These are phyloP conservation scores for Arctocebus calabarensis DNA, from an alignment of 2,797 vertebrate species.

Conservation along the genomic window DNA sequence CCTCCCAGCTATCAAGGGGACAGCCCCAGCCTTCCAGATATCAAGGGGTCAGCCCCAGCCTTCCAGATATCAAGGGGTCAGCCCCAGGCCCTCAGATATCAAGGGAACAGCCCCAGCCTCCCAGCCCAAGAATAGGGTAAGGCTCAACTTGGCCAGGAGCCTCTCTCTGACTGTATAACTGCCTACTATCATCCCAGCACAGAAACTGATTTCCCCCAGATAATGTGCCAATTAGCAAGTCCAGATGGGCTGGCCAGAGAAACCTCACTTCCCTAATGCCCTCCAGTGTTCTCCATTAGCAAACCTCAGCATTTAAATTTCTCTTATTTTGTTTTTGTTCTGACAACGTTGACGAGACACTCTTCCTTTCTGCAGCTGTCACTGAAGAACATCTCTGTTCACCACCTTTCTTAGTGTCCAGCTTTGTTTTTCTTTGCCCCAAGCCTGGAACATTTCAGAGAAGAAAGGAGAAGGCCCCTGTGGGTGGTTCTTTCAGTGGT, in stretches of 20 bases:
- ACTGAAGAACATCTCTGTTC: not conserved
- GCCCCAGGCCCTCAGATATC: too few species aligned
- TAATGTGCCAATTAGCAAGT: not conserved
- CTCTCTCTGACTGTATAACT: not conserved
- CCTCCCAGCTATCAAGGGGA: too few species aligned
- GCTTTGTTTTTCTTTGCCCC: not conserved
- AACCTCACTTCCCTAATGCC: fast-evolving
- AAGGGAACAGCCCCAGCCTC: too few species aligned
- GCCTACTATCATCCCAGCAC: too few species aligned
- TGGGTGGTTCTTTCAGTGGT: not conserved
- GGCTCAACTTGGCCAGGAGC: not conserved
- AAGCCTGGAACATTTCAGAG: not conserved
- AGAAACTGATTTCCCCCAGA: too few species aligned
- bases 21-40: too few species aligned
- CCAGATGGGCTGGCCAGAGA: not conserved
- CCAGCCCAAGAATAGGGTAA: not conserved
- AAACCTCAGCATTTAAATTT: not conserved
- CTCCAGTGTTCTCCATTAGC: not conserved
- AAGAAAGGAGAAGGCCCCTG: not conserved
- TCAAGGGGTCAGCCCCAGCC: too few species aligned
- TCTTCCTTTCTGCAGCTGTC: not conserved
- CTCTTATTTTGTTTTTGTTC: not conserved
- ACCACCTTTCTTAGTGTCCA: too few species aligned
- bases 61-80: too few species aligned
- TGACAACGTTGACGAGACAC: not conserved